Conservation (phyloP, 2,888 invertebrate genomes). For the Acleris literana region DNA sequence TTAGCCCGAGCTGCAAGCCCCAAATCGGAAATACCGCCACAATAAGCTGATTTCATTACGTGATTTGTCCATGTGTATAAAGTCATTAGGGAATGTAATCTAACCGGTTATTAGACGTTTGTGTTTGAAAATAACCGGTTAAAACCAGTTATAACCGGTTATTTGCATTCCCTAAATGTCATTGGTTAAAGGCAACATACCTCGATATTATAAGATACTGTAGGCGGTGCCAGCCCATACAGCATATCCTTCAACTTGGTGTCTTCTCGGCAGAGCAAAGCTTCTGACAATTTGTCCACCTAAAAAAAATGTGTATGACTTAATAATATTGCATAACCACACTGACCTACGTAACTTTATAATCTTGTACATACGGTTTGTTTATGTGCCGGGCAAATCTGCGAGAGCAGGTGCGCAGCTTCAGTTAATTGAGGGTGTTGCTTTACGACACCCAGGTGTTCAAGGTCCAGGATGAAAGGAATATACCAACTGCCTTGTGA, state of each 20-base stretch:
- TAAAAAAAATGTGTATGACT: conserved; percentile 39
- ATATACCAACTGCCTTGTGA: conserved; percentile 90
- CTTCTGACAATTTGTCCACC: conserved; percentile 76
- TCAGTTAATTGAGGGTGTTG: conserved; percentile 92
- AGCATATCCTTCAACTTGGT: conserved; percentile 73
- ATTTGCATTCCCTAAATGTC: no score
- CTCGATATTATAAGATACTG: conserved; percentile 78
- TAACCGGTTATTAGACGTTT: no score
- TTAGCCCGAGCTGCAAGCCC: no score
- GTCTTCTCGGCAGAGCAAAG: conserved; percentile 72
- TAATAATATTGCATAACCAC: conserved; percentile 1
- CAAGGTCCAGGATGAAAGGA: conserved; percentile 92
- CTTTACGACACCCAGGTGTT: conserved; percentile 93
- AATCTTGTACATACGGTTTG: conserved; percentile 76
- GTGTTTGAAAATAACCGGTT: no score
- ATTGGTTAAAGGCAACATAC: conserved; percentile 45
- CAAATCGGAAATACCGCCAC: no score
- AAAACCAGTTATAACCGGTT: no score
- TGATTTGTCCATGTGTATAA: no score
- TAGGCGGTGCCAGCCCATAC: conserved; percentile 76
- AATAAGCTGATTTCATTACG: no score
- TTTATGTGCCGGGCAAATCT: conserved; percentile 91
- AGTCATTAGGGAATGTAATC: no score
- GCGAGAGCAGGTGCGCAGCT: conserved; percentile 90
- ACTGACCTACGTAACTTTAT: neutral